Evolutionary conservation across 2,113 vertebrate species (phyloP).

Genomic region (Ochotona princeps): DNA sequence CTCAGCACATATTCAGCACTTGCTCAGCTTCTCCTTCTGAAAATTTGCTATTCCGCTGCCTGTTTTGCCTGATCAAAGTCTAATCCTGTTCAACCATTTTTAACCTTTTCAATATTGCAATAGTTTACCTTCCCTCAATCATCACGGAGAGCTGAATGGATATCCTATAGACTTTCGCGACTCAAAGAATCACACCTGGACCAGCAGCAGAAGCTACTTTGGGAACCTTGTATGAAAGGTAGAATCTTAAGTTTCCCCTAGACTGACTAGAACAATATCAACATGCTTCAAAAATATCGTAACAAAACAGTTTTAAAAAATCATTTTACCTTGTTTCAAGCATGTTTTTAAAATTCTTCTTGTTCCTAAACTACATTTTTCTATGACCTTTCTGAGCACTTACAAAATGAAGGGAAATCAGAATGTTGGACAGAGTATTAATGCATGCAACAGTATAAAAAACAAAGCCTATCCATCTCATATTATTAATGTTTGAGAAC

Average conservation of each 20-base stretch:
- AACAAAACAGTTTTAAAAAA: too few species aligned
- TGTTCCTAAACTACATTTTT: too few species aligned
- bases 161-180: background rate
- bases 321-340: too few species aligned
- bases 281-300: too few species aligned
- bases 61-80: background rate
- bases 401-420: background rate
- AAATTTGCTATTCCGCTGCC: background rate
- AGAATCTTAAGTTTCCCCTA: background rate
- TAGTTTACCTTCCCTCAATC: background rate
- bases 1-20: accelerated
- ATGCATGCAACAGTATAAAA: too few species aligned
- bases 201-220: background rate
- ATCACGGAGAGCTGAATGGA: background rate
- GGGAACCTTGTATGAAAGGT: background rate
- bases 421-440: background rate
- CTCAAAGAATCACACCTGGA: background rate
- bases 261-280: background rate
- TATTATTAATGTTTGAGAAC: background rate
- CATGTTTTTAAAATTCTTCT: too few species aligned
- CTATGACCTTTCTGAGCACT: too few species aligned
- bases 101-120: background rate
- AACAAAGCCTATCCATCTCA: background rate
- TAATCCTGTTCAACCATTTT: background rate
- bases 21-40: background rate